phyloP scores from a whole-genome alignment of 2,888 invertebrate genomes.

The Yponomeuta plumbellus region DNA sequence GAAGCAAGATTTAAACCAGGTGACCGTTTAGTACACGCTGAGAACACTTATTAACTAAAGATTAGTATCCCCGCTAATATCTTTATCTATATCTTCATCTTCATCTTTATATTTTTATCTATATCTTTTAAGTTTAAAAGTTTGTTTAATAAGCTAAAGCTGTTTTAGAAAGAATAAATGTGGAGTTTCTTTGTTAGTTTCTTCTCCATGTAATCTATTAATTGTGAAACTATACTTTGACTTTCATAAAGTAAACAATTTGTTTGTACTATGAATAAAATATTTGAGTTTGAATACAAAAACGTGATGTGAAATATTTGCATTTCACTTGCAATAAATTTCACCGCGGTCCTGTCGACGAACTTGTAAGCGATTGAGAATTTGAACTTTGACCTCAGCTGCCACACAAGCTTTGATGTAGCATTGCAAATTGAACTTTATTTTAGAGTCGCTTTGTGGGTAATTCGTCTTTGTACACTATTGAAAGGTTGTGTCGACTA shows the following conservation, averaged over 20 bases:
- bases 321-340: neutral
- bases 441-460: neutral
- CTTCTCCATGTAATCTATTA: too few relatives aligned
- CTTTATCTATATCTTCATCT: too few relatives aligned
- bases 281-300: too few relatives aligned
- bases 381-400: neutral
- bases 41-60: neutral
- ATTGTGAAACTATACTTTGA: too few relatives aligned
- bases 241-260: too few relatives aligned
- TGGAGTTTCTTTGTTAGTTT: too few relatives aligned
- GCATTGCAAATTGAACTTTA: neutral
- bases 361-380: neutral
- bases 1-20: slow-evolving; percentile 36
- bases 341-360: neutral
- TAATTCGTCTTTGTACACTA: neutral
- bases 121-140: too few relatives aligned
- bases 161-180: too few relatives aligned
- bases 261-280: too few relatives aligned
- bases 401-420: neutral
- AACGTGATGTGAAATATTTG: neutral
- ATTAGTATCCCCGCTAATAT: neutral
- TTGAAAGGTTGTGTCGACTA: neutral
- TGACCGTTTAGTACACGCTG: neutral
- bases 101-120: too few relatives aligned
- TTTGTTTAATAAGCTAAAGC: too few relatives aligned